These are phyloP conservation scores for human (Homo sapiens) DNA, from an alignment of 2,113 vertebrate genomes.

Conservation along the genomic window DNA sequence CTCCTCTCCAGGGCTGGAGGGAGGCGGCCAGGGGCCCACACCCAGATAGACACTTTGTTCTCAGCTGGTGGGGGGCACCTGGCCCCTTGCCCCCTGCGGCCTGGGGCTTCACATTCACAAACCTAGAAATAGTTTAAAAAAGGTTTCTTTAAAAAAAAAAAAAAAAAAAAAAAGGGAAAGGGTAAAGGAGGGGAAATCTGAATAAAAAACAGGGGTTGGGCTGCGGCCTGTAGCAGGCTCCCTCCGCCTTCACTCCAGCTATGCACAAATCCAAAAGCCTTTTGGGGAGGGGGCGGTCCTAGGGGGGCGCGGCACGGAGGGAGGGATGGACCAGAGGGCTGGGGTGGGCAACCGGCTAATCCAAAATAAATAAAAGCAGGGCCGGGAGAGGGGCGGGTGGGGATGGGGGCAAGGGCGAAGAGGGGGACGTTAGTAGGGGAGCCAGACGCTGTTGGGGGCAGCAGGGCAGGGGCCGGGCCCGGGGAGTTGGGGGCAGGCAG, in stretches of 20 bases:
- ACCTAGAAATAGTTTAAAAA: slow-evolving; percentile 88
- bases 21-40: slow-evolving; percentile 86
- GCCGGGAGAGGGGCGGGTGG: slow-evolving; percentile 64
- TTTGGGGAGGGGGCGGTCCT: slow-evolving; percentile 30
- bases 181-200: slow-evolving; percentile 82
- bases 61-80: slow-evolving; percentile 73
- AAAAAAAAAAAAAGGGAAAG: slow-evolving; percentile 76
- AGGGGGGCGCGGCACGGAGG: background rate
- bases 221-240: slow-evolving; percentile 27
- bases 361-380: slow-evolving; percentile 88
- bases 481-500: slow-evolving; percentile 81
- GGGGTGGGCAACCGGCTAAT: slow-evolving; percentile 79
- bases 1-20: slow-evolving; percentile 66
- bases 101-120: slow-evolving; percentile 93
- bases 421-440: slow-evolving; percentile 88
- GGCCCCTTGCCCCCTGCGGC: slow-evolving; percentile 72
- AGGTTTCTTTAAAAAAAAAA: slow-evolving; percentile 78
- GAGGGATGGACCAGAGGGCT: background rate
- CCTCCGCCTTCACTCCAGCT: slow-evolving; percentile 70
- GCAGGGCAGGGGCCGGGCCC: slow-evolving; percentile 82
- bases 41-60: slow-evolving; percentile 94
- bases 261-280: slow-evolving; percentile 73
- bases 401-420: background rate
- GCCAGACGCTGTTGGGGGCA: slow-evolving; percentile 83
- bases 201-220: slow-evolving; percentile 63